Evolutionary conservation across 2,113 vertebrate genomes (phyloP).

Genomic region (Cochlearius cochlearius): DNA sequence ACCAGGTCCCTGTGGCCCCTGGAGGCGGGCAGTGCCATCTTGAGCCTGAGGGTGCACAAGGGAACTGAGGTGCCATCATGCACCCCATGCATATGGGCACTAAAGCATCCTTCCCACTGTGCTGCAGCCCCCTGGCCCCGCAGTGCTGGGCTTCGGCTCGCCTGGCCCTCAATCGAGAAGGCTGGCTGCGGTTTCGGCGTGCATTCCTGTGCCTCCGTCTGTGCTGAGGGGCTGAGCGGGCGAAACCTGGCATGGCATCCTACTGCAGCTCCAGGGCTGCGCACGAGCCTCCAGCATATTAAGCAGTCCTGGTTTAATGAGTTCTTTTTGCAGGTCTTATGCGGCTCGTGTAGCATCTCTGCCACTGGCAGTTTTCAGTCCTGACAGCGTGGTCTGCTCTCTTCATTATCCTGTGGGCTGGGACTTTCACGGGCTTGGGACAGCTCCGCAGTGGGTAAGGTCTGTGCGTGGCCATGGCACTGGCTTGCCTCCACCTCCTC

Average conservation of each 20-base stretch:
- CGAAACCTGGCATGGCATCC: not conserved
- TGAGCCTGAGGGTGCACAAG: not conserved
- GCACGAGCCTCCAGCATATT: slow-evolving; percentile 10
- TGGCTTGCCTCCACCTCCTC: not conserved
- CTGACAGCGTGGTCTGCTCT: not conserved
- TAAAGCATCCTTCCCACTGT: rapidly evolving
- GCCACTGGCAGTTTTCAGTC: not conserved
- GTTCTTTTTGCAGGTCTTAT: slow-evolving; percentile 18
- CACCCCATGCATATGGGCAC: not conserved
- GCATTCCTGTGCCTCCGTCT: not conserved
- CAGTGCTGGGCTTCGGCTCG: rapidly evolving
- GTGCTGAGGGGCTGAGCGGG: not conserved
- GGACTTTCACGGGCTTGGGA: not conserved
- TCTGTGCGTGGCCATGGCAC: not conserved
- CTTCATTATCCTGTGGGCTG: not conserved
- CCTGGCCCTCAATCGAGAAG: rapidly evolving
- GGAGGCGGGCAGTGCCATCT: not conserved
- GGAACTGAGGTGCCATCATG: not conserved
- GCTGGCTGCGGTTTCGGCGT: rapidly evolving
- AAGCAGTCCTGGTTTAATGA: slow-evolving; percentile 41
- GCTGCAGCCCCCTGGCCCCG: not conserved
- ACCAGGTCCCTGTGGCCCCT: not conserved
- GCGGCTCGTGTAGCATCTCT: not conserved
- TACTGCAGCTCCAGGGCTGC: slow-evolving; percentile 4
- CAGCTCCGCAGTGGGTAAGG: not conserved